Evolutionary conservation across 1,140 invertebrate genomes (phyloP).

Genomic region (Drosophila erecta): DNA sequence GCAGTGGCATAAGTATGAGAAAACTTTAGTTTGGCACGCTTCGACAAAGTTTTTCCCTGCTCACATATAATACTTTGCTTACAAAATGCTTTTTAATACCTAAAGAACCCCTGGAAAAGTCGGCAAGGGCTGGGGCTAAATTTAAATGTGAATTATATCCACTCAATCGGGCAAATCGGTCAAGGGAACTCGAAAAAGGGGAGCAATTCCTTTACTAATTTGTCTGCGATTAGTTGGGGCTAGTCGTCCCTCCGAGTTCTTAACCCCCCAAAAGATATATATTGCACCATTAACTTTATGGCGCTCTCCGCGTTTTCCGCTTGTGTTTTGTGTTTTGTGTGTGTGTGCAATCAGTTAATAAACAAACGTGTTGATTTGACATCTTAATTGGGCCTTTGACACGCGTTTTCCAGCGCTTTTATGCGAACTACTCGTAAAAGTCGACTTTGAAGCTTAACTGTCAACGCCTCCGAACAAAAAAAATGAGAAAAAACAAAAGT

Average conservation of each 20-base stretch:
- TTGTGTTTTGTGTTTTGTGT: slow-evolving; percentile 10
- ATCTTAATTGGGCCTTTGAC: slow-evolving; percentile 76
- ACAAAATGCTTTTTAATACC: slow-evolving; percentile 56
- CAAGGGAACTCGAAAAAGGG: slow-evolving; percentile 25
- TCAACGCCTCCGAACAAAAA: slow-evolving; percentile 33
- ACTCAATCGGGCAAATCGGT: slow-evolving; percentile 45
- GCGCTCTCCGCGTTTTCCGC: slow-evolving; percentile 25
- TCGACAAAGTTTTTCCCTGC: slow-evolving; percentile 29
- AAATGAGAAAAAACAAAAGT: background rate
- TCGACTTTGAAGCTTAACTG: slow-evolving; percentile 15
- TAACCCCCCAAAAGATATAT: slow-evolving; percentile 4
- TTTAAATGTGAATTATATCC: slow-evolving; percentile 49
- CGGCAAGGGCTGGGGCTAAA: slow-evolving; percentile 7
- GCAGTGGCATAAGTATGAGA: slow-evolving; percentile 1
- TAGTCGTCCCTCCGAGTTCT: background rate
- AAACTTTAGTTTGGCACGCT: slow-evolving; percentile 60
- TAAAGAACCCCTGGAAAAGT: slow-evolving; percentile 17
- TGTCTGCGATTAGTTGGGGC: slow-evolving; percentile 55
- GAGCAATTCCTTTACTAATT: slow-evolving; percentile 52
- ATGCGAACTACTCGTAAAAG: slow-evolving; percentile 35
- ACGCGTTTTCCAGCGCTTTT: slow-evolving; percentile 36
- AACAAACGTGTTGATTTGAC: slow-evolving; percentile 77
- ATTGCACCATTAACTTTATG: slow-evolving; percentile 51
- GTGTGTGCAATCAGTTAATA: slow-evolving; percentile 73
- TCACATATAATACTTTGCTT: slow-evolving; percentile 21